Evolutionary conservation across 2,797 vertebrate genomes (phyloP).

Genomic region (Etheostoma perlongum): DNA sequence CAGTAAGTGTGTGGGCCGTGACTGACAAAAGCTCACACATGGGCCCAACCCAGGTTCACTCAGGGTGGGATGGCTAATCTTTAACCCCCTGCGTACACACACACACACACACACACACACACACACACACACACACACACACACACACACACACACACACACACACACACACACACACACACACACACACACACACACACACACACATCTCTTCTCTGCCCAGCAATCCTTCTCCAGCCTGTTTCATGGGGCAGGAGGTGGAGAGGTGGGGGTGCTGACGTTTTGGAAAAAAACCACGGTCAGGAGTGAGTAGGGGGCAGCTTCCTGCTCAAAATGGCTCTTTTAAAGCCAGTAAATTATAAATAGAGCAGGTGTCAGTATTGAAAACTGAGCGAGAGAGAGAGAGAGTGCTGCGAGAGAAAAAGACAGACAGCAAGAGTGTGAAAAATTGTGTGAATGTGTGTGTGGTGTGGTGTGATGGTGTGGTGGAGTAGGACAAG

Average conservation of each 20-base stretch:
- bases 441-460: conserved; percentile 77
- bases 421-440: conserved; percentile 79
- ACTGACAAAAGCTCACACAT: conserved; percentile 43
- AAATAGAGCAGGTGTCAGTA: conserved; percentile 84
- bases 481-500: conserved; percentile 59
- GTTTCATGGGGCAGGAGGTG: conserved; percentile 78
- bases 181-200: not conserved
- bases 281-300: conserved; percentile 76
- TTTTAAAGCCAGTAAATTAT: conserved; percentile 78
- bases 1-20: conserved; percentile 53
- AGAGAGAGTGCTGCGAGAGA: conserved; percentile 58
- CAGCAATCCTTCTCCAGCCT: conserved; percentile 57
- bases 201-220: conserved; percentile 37
- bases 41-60: conserved; percentile 70
- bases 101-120: not conserved
- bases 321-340: conserved; percentile 80
- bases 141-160: not conserved
- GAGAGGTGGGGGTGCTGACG: conserved; percentile 71
- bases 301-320: conserved; percentile 71
- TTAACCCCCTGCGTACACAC: conserved; percentile 51
- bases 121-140: not conserved
- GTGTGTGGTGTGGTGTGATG: conserved; percentile 60
- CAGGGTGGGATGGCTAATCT: conserved; percentile 75
- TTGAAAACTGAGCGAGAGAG: conserved; percentile 61
- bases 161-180: conserved; percentile 5